A percentile compares a stretch with the other conserved stretches of the same genome.
Conservation (phyloP, 92 coral and sea anemone genomes). For the Epizoanthus illoricatus region DNA sequence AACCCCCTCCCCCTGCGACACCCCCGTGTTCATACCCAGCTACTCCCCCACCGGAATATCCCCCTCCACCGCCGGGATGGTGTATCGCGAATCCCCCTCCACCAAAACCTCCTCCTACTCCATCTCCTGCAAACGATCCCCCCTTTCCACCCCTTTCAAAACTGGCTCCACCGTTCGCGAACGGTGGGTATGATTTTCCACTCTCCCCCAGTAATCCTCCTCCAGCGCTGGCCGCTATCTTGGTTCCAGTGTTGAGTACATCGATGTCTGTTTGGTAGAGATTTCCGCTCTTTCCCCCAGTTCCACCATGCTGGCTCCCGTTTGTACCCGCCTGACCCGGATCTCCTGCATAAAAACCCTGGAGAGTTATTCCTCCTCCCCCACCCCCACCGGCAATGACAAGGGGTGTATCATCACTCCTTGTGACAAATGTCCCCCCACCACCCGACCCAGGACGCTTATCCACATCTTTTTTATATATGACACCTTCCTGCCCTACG, state of each 20-base stretch:
- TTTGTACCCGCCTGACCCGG: constrained; percentile 43
- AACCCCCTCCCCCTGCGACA: constrained; percentile 57
- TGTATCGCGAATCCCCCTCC: constrained; percentile 52
- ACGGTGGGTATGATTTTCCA: constrained; percentile 12
- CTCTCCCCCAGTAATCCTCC: constrained; percentile 46
- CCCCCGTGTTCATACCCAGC: constrained; percentile 32
- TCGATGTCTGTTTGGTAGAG: constrained; percentile 29
- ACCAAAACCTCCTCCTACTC: constrained; percentile 53
- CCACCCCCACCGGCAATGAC: constrained; percentile 60
- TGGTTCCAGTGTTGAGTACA: not conserved
- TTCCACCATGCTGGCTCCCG: constrained; percentile 45
- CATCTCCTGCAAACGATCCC: constrained; percentile 5
- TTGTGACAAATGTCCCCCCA: constrained; percentile 54
- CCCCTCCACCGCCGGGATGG: constrained; percentile 55
- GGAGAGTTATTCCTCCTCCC: constrained; percentile 50
- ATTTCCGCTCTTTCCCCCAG: constrained; percentile 34
- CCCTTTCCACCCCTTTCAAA: constrained; percentile 55
- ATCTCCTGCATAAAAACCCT: constrained; percentile 38
- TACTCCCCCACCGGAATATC: constrained; percentile 57
- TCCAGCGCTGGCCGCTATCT: constrained; percentile 39
- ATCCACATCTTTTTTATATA: not conserved
- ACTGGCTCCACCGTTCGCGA: constrained; percentile 8
- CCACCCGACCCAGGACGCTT: constrained; percentile 53
- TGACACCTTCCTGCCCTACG: constrained; percentile 48
- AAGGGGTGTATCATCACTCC: constrained; percentile 30